phyloP scores from a whole-genome alignment of 2,888 invertebrate species.

The Ornithoptera alexandrae region DNA sequence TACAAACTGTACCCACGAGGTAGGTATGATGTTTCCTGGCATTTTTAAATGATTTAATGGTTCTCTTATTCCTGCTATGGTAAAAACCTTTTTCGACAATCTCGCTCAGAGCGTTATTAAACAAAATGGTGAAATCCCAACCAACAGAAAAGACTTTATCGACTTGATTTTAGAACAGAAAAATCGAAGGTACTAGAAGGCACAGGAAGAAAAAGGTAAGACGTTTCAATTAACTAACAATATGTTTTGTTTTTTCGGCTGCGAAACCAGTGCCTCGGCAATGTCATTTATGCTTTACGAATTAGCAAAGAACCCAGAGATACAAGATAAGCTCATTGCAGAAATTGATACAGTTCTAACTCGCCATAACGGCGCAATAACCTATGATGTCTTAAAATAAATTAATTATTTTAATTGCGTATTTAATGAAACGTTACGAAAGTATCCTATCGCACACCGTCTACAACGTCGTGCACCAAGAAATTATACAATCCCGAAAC shows the following conservation, averaged over 20 bases:
- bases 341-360: slow-evolving; percentile 51
- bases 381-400: slow-evolving; percentile 56
- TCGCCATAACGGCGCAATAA: slow-evolving; percentile 49
- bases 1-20: too few relatives aligned
- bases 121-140: slow-evolving; percentile 45
- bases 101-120: slow-evolving; percentile 19
- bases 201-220: slow-evolving; percentile 25
- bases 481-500: slow-evolving; percentile 52
- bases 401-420: slow-evolving; percentile 62
- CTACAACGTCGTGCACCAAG: slow-evolving; percentile 51
- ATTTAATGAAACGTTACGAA: slow-evolving; percentile 63
- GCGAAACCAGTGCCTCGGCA: slow-evolving; percentile 65
- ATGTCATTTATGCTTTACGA: slow-evolving; percentile 55
- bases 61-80: too few relatives aligned
- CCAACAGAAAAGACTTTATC: slow-evolving; percentile 52
- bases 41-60: too few relatives aligned
- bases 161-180: slow-evolving; percentile 50
- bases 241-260: slow-evolving; percentile 66
- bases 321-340: slow-evolving; percentile 53
- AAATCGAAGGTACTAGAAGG: slow-evolving; percentile 36
- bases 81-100: too few relatives aligned
- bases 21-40: too few relatives aligned
- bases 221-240: slow-evolving; percentile 47
- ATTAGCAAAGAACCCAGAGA: slow-evolving; percentile 53
- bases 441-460: slow-evolving; percentile 63